Evolutionary conservation across 2,113 vertebrate species (phyloP).

Genomic region (rat (Rattus norvegicus)): DNA sequence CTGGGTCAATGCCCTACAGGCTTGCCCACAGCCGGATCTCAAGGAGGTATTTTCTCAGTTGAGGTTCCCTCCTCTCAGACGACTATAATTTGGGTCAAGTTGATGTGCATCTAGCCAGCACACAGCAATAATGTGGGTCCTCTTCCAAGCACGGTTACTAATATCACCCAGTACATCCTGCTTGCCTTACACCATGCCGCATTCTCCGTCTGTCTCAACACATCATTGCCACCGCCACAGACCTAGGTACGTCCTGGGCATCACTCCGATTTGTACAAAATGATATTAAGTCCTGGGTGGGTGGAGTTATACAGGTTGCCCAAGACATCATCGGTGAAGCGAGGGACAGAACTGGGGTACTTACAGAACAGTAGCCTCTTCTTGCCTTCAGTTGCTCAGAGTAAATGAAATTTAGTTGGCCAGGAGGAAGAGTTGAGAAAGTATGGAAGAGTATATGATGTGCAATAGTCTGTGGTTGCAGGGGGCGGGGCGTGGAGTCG

Average conservation of each 20-base stretch:
- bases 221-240: neutral
- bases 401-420: neutral
- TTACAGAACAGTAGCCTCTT: neutral
- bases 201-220: rapidly evolving
- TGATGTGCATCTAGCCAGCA: neutral
- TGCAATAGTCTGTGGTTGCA: neutral
- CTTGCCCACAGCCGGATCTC: neutral
- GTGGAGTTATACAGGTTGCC: no score
- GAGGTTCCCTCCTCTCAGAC: neutral
- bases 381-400: neutral
- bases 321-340: no score
- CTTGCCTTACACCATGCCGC: rapidly evolving
- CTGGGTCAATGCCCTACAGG: neutral
- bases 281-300: neutral
- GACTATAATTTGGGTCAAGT: neutral
- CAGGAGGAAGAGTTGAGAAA: no score
- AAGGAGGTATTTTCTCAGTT: neutral
- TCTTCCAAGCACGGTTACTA: neutral
- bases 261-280: neutral
- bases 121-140: neutral
- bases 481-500: neutral
- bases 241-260: neutral
- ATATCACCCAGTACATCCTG: neutral
- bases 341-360: neutral
- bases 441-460: neutral